These are phyloP conservation scores for zebrafish (Danio rerio) DNA, from an alignment of 2,113 vertebrate species.

Conservation along the genomic window DNA sequence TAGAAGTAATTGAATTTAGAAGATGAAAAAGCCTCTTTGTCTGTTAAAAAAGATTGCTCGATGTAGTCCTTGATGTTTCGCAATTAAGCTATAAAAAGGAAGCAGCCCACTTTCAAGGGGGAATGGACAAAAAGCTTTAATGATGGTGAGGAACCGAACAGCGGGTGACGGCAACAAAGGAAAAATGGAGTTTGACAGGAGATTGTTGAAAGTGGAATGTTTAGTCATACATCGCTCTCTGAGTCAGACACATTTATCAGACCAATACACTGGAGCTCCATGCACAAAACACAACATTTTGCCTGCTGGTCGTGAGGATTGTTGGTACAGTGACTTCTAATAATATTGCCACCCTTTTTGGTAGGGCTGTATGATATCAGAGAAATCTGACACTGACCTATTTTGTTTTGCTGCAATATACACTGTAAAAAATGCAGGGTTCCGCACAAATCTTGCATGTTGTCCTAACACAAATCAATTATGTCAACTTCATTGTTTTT, in stretches of 20 bases:
- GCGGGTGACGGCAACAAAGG: slow-evolving; percentile 14
- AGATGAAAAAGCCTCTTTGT: slow-evolving; percentile 58
- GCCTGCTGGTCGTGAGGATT: slow-evolving; percentile 27
- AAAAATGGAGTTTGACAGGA: slow-evolving; percentile 12
- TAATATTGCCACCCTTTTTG: too few relatives aligned
- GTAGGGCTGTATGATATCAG: too few relatives aligned
- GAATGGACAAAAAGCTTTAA: slow-evolving; percentile 43
- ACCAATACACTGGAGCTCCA: background rate
- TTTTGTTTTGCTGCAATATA: too few relatives aligned
- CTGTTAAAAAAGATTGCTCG: slow-evolving; percentile 39
- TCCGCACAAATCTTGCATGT: too few relatives aligned
- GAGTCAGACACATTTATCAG: slow-evolving; percentile 1
- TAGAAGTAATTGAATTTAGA: slow-evolving; percentile 55
- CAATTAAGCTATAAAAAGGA: slow-evolving; percentile 60
- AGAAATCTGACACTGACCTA: too few relatives aligned
- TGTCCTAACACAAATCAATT: too few relatives aligned
- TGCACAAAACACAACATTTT: background rate
- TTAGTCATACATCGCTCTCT: slow-evolving; percentile 15
- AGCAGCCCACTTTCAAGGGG: slow-evolving; percentile 44
- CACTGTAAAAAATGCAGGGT: too few relatives aligned
- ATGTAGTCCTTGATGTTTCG: slow-evolving; percentile 50
- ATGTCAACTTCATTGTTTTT: too few relatives aligned
- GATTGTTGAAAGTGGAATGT: slow-evolving; percentile 8
- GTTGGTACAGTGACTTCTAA: background rate
- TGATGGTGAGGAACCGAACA: slow-evolving; percentile 22